Percentiles rank a stretch among this genome's conserved stretches.
Conservation (phyloP, 2,113 vertebrate genomes). For the Columbina picui region DNA sequence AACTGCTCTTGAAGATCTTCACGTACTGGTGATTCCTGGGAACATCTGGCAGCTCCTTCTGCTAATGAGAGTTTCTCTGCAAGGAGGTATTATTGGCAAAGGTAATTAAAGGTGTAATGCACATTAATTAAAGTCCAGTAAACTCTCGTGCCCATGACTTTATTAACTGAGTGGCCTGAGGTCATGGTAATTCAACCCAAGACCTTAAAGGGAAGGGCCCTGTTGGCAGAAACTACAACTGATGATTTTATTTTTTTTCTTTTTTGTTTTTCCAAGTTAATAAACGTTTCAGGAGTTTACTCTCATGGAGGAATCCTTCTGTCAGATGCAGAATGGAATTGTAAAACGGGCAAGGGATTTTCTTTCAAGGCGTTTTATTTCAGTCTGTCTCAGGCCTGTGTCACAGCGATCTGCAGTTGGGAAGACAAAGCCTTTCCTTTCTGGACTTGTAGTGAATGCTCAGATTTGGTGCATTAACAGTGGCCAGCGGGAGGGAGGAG, state of each 20-base stretch:
- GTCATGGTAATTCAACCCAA: neutral
- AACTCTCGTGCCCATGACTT: neutral
- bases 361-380: neutral
- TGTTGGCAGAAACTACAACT: neutral
- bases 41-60: neutral
- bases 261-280: neutral
- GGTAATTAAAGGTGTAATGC: conserved; percentile 10
- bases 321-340: neutral
- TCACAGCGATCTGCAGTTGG: neutral
- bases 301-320: neutral
- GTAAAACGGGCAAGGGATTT: neutral
- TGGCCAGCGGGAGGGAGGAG: neutral
- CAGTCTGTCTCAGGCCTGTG: neutral
- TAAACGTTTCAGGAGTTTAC: neutral
- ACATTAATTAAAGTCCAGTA: neutral
- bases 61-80: neutral
- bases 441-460: neutral
- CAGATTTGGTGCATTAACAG: neutral
- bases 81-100: neutral
- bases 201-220: neutral
- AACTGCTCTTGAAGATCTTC: neutral
- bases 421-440: neutral
- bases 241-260: neutral
- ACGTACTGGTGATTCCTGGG: neutral
- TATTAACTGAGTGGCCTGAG: neutral